Base-by-base conservation (phyloP, 2,888 invertebrate genomes). In the Cheilosia vulpina region DNA sequence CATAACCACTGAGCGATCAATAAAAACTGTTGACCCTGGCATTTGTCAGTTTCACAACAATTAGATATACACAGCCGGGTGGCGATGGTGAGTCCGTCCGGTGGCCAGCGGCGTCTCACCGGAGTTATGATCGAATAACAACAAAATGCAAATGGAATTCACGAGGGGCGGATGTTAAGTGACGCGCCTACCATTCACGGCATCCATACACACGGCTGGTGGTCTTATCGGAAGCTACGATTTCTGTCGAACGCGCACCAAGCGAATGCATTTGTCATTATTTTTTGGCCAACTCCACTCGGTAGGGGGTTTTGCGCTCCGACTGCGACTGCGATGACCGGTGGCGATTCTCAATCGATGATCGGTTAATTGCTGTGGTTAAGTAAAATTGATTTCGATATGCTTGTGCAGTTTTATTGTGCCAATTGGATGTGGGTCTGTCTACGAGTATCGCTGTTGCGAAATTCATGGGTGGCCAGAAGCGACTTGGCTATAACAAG, bases 191-290 rank as follows among this genome's bases (percentile, higher is more conserved):
- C 80, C 79, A 77, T 80, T 81, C 72, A 15, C 57, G 63, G 66
- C 52, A 52, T 4, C 55, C 68, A 60, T 60, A 50, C 75, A 63
- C 65, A 50, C 75, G 80, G 88, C 62, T 88, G 90, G 91, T 91
- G 91, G 91, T 90, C 92, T 91, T 91, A 91, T 91, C 91, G 90
- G 92, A 91, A 91, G 91, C 91, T 90, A 88, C 88, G 88, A 89
- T 88, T 87, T 87, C 78, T 89, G 88, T 87, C 71, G 66, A 68
- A 85, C 85, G 85, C 81, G 76, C 81, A 81, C 66, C 62, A 81
- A 76, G 43, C 72, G 76, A 77, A 72, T 81, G 85, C 85, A 85
- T 85, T 85, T 85, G 85, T 85, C 85, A 85, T 81, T 62, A 0
- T 38, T 13, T 38, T 62, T 55, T 24, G 7, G n/a, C 77, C 62